Conservation (phyloP, 2,113 vertebrate species). For the Bos javanicus region DNA sequence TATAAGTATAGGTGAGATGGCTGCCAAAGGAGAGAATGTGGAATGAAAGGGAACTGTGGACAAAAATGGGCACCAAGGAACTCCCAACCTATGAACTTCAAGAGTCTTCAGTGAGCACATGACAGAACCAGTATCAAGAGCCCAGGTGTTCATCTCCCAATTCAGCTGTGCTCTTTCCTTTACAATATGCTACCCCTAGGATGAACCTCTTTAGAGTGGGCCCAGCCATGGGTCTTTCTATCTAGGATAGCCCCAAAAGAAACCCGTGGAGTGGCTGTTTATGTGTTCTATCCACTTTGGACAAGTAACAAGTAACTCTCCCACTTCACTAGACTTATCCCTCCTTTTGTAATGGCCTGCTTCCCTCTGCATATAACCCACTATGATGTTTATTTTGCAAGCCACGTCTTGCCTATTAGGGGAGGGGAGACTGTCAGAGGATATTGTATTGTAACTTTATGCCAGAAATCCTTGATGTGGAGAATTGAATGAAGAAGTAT, state of each 20-base stretch:
- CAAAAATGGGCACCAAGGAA: neutral
- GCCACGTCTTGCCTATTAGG: neutral
- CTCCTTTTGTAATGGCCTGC: neutral
- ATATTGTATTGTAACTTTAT: neutral
- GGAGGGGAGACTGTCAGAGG: neutral
- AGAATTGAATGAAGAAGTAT: neutral
- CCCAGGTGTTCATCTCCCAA: neutral
- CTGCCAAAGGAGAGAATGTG: neutral
- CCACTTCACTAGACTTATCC: neutral
- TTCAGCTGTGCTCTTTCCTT: neutral
- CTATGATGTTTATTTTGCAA: neutral
- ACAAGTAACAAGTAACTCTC: neutral
- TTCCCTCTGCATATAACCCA: neutral
- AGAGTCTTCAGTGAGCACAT: neutral
- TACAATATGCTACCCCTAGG: neutral
- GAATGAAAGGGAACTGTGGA: neutral
- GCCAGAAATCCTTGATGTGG: neutral
- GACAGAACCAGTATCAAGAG: neutral
- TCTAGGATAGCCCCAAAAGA: neutral
- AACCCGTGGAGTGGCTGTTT: neutral
- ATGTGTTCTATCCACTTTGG: neutral
- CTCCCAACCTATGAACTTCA: neutral
- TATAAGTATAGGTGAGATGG: neutral
- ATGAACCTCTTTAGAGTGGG: neutral
- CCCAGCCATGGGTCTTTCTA: neutral